These are phyloP conservation scores for Polietes domitor DNA, from an alignment of 2,888 invertebrate species.

Conservation along the genomic window DNA sequence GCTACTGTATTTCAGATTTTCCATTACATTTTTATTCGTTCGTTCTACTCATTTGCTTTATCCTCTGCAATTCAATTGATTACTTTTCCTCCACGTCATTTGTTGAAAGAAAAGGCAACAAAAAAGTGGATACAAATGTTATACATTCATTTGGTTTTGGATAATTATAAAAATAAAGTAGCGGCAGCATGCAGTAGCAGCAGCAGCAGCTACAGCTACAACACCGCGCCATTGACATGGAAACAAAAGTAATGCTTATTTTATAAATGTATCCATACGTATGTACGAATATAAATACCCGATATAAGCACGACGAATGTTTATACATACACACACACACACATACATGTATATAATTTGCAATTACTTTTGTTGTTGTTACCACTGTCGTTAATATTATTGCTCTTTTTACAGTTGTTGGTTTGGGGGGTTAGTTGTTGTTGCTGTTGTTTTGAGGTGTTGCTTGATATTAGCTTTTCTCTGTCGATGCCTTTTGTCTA, in stretches of 20 bases:
- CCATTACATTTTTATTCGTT: too few relatives aligned
- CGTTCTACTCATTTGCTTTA: too few relatives aligned
- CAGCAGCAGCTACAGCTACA: too few relatives aligned
- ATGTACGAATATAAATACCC: background rate
- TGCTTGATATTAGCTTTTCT: slow-evolving; percentile 51
- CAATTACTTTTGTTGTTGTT: slow-evolving; percentile 48
- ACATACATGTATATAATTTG: slow-evolving; percentile 55
- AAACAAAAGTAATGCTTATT: background rate
- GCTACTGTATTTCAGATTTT: too few relatives aligned
- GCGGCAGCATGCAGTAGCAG: too few relatives aligned
- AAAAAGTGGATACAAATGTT: too few relatives aligned
- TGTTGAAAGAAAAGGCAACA: too few relatives aligned
- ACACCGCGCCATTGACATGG: background rate
- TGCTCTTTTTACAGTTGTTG: slow-evolving; percentile 48
- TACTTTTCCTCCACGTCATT: too few relatives aligned
- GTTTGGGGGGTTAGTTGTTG: slow-evolving; percentile 15
- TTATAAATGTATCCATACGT: background rate
- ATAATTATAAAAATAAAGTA: too few relatives aligned
- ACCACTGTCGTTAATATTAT: slow-evolving; percentile 17
- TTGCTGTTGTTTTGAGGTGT: slow-evolving; percentile 40
- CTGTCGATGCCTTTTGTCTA: slow-evolving; percentile 46
- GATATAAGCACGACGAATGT: too few relatives aligned
- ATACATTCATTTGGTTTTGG: too few relatives aligned
- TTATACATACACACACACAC: slow-evolving; percentile 10
- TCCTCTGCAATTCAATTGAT: too few relatives aligned